Base-by-base conservation (phyloP, 2,113 vertebrate species). In the Ellobius talpinus region DNA sequence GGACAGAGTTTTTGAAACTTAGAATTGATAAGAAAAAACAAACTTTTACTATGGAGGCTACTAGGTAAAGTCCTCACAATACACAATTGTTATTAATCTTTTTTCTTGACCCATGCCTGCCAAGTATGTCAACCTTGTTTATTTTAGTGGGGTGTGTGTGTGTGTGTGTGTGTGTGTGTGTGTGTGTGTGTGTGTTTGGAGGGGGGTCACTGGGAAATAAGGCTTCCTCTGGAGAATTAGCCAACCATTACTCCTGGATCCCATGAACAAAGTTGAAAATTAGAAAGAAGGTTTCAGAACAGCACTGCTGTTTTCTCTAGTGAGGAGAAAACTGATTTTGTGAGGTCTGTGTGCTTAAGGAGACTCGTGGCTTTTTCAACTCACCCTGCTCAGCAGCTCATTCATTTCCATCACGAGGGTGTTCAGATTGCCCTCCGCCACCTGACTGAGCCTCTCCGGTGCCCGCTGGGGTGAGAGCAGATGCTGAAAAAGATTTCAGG, bases 391-490 rank as follows among this genome's bases (percentile, higher is more conserved):
- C 98, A 99, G 99, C 26, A 99, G 98, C 72, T 99, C 99, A 98
- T 99, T 99, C 99, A 99, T 99, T 98, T 99, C 99, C 36, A 98
- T 99, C 93, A 99, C 98, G 72, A 99, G 98, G 0, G 99, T 99
- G 97, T 98, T 99, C 98, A 99, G 98, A 97, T 99, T 99, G 98
- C 99, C 99, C 97, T 99, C 99, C 45, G 99, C 99, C 98, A 99
- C 97, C 97, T 99, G 99, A 97, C 99, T 98, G 97, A 99, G 99
- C 96, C 99, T 99, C 98, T 99, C 99, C 14, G 99, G 99, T 92
- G 99, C 99, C 98, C 98, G 99, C 98, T 99, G 99, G 93, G 99
- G 99, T n/a, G 99, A 99, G 74, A 99, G 98, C 98, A 99, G 99
- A 98, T 99, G 99, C 99, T 99, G 98, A 82, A 97, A 98, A 96